Evolutionary conservation across 1,140 invertebrate species (phyloP).

Genomic region (Eubasilissa regina): DNA sequence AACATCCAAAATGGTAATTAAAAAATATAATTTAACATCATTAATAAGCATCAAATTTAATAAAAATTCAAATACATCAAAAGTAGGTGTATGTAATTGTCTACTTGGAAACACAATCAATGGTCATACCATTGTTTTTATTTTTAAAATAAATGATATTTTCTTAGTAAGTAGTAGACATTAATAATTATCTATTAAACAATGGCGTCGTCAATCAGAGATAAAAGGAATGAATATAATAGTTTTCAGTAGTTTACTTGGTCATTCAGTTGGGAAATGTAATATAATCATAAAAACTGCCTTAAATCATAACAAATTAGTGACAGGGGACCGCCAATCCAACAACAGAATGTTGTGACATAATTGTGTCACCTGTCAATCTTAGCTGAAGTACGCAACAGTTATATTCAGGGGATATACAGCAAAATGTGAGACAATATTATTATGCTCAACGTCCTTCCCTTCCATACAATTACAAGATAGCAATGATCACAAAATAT

Average conservation of each 20-base stretch:
- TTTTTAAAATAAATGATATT: no score
- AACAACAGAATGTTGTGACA: slow-evolving; percentile 60
- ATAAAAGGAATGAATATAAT: no score
- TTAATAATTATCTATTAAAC: no score
- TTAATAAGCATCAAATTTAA: slow-evolving; percentile 2
- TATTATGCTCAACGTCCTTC: no score
- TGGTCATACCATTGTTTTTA: no score
- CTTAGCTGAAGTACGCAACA: slow-evolving; percentile 47
- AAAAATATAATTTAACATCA: slow-evolving; percentile 5
- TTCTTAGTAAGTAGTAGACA: no score
- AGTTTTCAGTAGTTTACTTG: slow-evolving; percentile 45
- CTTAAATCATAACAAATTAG: slow-evolving; percentile 49
- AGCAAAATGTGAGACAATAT: no score
- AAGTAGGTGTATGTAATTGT: no score
- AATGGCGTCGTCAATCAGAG: no score
- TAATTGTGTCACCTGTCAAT: slow-evolving; percentile 57
- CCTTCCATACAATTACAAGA: no score
- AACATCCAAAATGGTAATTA: slow-evolving; percentile 22
- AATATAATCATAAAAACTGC: slow-evolving; percentile 36
- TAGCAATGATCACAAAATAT: no score
- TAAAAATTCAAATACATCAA: not conserved
- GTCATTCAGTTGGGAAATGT: slow-evolving; percentile 55
- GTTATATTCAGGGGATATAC: slow-evolving; percentile 3
- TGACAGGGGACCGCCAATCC: slow-evolving; percentile 60
- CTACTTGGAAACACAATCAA: no score